Evolutionary conservation across 2,888 invertebrate genomes (phyloP).

Genomic region (Phalera bucephala): DNA sequence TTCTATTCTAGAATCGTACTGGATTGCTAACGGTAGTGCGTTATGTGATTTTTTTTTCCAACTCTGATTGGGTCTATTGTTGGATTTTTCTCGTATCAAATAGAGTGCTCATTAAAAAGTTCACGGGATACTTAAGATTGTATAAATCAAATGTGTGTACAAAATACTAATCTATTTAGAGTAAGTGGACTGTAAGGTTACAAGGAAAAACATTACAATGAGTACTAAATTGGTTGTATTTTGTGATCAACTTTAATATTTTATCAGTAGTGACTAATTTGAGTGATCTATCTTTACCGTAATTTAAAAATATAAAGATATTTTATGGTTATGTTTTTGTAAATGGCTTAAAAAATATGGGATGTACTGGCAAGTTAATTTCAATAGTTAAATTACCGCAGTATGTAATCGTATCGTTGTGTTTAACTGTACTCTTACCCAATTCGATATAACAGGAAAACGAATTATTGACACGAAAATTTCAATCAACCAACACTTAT

Average conservation of each 20-base stretch:
- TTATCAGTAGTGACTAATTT: neutral
- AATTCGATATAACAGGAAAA: neutral
- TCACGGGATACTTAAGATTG: constrained; percentile 14
- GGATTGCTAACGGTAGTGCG: constrained; percentile 46
- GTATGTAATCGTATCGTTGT: too few relatives aligned
- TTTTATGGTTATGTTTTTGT: too few relatives aligned
- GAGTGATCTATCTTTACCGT: too few relatives aligned
- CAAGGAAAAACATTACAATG: neutral
- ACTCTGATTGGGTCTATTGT: constrained; percentile 69
- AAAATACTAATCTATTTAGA: neutral
- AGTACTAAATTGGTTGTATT: neutral
- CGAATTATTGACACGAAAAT: constrained; percentile 13
- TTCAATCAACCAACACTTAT: constrained; percentile 32
- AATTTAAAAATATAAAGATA: too few relatives aligned
- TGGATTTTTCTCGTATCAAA: constrained; percentile 32
- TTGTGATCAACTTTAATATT: neutral
- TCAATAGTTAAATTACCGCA: too few relatives aligned
- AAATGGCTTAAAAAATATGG: too few relatives aligned
- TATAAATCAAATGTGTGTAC: neutral
- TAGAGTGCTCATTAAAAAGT: constrained; percentile 51
- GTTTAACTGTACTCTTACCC: neutral
- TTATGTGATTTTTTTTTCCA: constrained; percentile 46
- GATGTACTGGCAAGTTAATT: too few relatives aligned
- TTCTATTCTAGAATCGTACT: constrained; percentile 56
- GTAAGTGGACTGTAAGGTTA: constrained; percentile 4